Evolutionary conservation across 1,140 invertebrate genomes (phyloP).

Genomic region (Apis cerana): DNA sequence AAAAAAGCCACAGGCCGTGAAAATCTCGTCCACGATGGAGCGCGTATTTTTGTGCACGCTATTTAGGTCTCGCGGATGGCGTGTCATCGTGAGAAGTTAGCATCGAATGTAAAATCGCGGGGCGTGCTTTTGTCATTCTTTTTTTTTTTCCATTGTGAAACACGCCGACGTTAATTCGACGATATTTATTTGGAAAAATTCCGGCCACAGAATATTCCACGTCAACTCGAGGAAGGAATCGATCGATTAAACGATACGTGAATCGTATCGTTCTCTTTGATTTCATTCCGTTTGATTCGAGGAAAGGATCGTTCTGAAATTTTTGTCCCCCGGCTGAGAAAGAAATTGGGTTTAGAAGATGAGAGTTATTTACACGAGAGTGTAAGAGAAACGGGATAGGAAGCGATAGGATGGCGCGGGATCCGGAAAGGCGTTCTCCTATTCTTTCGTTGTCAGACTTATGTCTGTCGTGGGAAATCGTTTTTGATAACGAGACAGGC

Average conservation of each 20-base stretch:
- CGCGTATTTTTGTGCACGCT: conserved; percentile 21
- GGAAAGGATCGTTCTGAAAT: too few species aligned
- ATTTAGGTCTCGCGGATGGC: conserved; percentile 23
- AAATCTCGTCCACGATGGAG: background rate
- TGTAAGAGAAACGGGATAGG: too few species aligned
- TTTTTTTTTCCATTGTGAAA: background rate
- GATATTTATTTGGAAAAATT: background rate
- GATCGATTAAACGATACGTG: too few species aligned
- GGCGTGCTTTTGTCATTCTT: background rate
- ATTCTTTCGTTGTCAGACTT: conserved; percentile 1
- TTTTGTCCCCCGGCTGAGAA: background rate
- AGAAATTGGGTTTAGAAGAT: background rate
- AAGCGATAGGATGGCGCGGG: background rate
- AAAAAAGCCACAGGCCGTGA: conserved; percentile 26
- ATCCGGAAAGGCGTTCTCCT: background rate
- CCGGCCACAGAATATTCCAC: background rate
- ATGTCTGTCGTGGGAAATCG: background rate
- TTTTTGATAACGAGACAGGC: conserved; percentile 10
- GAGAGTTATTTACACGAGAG: background rate
- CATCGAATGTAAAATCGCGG: conserved; percentile 27
- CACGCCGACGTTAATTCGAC: background rate
- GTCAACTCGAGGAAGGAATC: background rate
- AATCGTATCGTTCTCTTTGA: too few species aligned
- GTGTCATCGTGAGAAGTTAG: conserved; percentile 12
- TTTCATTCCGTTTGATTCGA: too few species aligned